A percentile compares a stretch with the other conserved stretches of the same genome.
These are phyloP conservation scores for Cliona cf. orientalis DNA, from an alignment of 37 sponge, comb jelly and placozoan genomes.

Conservation along the genomic window DNA sequence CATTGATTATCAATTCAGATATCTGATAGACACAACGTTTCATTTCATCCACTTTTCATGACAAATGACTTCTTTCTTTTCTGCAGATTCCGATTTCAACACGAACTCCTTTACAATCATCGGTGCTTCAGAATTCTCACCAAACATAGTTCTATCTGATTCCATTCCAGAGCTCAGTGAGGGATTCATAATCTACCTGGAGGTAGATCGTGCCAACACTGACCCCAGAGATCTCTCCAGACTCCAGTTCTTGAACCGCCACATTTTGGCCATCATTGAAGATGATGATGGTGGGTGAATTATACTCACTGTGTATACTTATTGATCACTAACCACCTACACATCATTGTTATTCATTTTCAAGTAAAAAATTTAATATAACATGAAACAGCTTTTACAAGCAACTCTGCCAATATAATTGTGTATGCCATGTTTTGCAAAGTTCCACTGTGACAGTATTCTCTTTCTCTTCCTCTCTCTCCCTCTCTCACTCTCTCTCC, in stretches of 20 bases:
- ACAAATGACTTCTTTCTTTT: too few relatives aligned
- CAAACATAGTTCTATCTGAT: background rate
- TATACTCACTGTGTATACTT: background rate
- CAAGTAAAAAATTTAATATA: too few relatives aligned
- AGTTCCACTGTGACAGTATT: too few relatives aligned
- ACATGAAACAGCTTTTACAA: too few relatives aligned
- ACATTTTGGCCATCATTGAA: background rate
- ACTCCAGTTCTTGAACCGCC: background rate
- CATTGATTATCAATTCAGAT: too few relatives aligned
- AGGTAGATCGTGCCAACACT: background rate
- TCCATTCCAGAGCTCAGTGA: background rate
- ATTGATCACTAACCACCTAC: background rate
- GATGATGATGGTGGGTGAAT: conserved; percentile 3
- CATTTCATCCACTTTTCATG: too few relatives aligned
- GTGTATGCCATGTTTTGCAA: background rate
- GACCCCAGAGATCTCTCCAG: conserved; percentile 2
- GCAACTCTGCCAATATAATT: background rate
- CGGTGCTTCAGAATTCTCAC: background rate
- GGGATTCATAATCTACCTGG: conserved; percentile 1
- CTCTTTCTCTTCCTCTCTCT: too few relatives aligned
- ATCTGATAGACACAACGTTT: too few relatives aligned
- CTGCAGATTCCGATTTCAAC: background rate
- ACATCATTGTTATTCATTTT: too few relatives aligned
- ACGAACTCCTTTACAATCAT: background rate
- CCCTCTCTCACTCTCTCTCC: too few relatives aligned